A percentile compares a stretch with the other conserved stretches of the same genome.
phyloP scores from a whole-genome alignment of 2,888 invertebrate genomes.

The Deilephila elpenor region DNA sequence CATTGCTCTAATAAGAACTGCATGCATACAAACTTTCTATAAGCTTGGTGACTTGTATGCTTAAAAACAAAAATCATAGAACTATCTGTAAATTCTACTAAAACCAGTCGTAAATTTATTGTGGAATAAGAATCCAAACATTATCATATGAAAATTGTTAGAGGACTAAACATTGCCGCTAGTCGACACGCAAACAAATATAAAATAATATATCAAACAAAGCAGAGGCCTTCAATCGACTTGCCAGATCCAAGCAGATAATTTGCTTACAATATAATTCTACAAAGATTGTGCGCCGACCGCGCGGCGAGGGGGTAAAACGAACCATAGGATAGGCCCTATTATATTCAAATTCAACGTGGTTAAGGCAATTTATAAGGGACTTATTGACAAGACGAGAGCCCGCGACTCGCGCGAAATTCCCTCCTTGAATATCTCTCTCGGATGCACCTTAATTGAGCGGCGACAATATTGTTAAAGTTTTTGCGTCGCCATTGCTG shows the following conservation, averaged over 20 bases:
- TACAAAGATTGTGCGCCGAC: slow-evolving; percentile 75
- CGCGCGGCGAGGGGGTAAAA: slow-evolving; percentile 77
- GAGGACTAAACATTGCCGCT: not conserved
- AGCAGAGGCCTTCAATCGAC: slow-evolving; percentile 58
- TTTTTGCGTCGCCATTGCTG: slow-evolving; percentile 51
- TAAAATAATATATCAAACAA: slow-evolving; percentile 58
- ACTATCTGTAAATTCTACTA: not conserved
- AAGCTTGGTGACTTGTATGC: no score
- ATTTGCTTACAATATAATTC: slow-evolving; percentile 85
- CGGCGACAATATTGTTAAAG: slow-evolving; percentile 76
- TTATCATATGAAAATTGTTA: slow-evolving; percentile 4
- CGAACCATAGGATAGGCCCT: slow-evolving; percentile 72
- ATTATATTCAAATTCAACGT: slow-evolving; percentile 84
- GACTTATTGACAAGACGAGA: slow-evolving; percentile 81
- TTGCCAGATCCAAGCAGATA: slow-evolving; percentile 80
- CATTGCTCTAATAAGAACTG: no score
- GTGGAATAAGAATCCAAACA: not conserved
- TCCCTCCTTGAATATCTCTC: slow-evolving; percentile 71
- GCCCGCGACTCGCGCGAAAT: slow-evolving; percentile 70
- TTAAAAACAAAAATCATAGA: not conserved
- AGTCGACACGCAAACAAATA: slow-evolving; percentile 43
- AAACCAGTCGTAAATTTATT: not conserved
- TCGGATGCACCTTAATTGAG: slow-evolving; percentile 75
- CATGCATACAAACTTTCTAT: no score
- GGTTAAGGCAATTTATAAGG: slow-evolving; percentile 83